Conservation (phyloP, 2,888 invertebrate species). For the Lordiphosa andalusiaca region DNA sequence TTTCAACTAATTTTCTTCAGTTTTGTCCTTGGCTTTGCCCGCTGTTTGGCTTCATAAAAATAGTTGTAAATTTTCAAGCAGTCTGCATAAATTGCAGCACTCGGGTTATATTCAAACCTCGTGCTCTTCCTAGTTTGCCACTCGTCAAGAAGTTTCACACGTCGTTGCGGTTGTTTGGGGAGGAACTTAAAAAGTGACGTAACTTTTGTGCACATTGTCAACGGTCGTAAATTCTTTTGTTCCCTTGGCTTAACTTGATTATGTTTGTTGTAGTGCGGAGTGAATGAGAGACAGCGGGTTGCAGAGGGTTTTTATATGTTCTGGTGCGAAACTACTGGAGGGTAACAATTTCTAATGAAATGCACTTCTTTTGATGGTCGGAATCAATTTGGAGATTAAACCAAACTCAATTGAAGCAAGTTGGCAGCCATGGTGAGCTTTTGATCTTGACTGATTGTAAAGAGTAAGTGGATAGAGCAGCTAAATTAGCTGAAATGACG, state of each 20-base stretch:
- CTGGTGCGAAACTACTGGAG: background rate
- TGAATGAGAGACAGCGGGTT: slow-evolving; percentile 1
- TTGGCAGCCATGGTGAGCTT: too few species aligned
- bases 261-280: slow-evolving; percentile 35
- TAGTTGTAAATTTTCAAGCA: slow-evolving; percentile 65
- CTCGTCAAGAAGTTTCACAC: slow-evolving; percentile 55
- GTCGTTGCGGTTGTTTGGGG: slow-evolving; percentile 50
- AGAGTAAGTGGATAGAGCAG: too few species aligned
- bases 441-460: too few species aligned
- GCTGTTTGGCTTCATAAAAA: slow-evolving; percentile 67
- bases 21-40: slow-evolving; percentile 26
- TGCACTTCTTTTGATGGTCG: too few species aligned
- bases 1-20: background rate
- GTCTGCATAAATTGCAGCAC: slow-evolving; percentile 62
- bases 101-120: slow-evolving; percentile 1
- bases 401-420: too few species aligned
- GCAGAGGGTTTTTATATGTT: slow-evolving; percentile 5
- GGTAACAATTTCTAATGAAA: too few species aligned
- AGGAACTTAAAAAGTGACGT: slow-evolving; percentile 54
- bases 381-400: too few species aligned
- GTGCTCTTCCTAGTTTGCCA: background rate
- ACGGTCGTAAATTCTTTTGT: slow-evolving; percentile 58
- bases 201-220: slow-evolving; percentile 68
- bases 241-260: slow-evolving; percentile 47
- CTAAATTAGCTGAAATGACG: too few species aligned